Conservation (phyloP, 2,797 vertebrate species). For the Sus cebifrons region DNA sequence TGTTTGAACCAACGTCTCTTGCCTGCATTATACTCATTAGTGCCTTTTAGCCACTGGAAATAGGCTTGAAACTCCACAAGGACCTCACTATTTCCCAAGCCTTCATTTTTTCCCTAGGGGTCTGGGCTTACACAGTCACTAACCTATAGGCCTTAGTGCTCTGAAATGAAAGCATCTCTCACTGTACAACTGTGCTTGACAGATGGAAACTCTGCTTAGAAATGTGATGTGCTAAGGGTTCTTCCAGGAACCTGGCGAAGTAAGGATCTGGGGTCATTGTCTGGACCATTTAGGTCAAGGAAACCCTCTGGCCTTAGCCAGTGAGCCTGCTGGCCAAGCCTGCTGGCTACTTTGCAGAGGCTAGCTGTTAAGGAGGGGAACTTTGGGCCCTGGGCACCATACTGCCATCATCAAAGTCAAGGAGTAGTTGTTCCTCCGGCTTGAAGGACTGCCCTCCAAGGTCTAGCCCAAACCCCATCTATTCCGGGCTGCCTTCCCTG, state of each 20-base stretch:
- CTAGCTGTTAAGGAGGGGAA: constrained; percentile 45
- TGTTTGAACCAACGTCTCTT: constrained; percentile 81
- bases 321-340: constrained; percentile 60
- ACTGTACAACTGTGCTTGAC: constrained; percentile 74
- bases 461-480: constrained; percentile 57
- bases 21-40: constrained; percentile 79
- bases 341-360: constrained; percentile 72
- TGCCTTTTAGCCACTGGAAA: constrained; percentile 80
- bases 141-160: constrained; percentile 53
- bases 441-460: constrained; percentile 74
- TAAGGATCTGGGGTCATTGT: constrained; percentile 76
- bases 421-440: constrained; percentile 52
- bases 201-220: constrained; percentile 76
- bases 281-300: constrained; percentile 78
- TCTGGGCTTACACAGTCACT: constrained; percentile 64
- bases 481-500: constrained; percentile 67
- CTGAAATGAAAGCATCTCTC: constrained; percentile 76
- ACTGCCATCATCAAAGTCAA: constrained; percentile 65
- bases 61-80: constrained; percentile 75
- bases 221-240: constrained; percentile 82
- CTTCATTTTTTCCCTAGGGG: constrained; percentile 53
- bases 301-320: constrained; percentile 79
- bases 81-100: constrained; percentile 77
- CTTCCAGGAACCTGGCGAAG: constrained; percentile 77
- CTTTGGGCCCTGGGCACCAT: constrained; percentile 55